phyloP scores from a whole-genome alignment of 2,888 invertebrate genomes.

The Laspeyria flexula region DNA sequence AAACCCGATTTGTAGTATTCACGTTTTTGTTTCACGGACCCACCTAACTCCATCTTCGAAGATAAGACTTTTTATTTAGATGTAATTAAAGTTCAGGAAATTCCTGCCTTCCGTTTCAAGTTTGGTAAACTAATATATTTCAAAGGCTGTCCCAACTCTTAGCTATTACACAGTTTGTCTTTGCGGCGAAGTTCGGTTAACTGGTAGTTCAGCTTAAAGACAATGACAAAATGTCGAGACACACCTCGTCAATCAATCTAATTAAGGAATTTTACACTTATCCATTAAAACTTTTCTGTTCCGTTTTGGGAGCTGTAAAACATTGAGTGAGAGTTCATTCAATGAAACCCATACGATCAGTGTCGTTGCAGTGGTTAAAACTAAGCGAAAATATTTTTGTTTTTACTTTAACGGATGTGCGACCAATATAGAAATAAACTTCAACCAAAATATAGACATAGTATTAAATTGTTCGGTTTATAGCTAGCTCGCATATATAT shows the following conservation, averaged over 20 bases:
- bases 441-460: not conserved
- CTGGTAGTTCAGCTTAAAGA: slow-evolving; percentile 42
- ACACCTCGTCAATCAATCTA: slow-evolving; percentile 68
- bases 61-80: slow-evolving; percentile 20
- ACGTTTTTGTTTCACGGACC: slow-evolving; percentile 44
- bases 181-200: slow-evolving; percentile 35
- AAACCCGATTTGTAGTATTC: slow-evolving; percentile 67
- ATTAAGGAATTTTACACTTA: slow-evolving; percentile 67
- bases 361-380: not conserved
- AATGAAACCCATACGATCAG: not conserved
- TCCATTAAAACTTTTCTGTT: slow-evolving; percentile 69
- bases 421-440: slow-evolving; percentile 8
- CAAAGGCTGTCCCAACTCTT: slow-evolving; percentile 27
- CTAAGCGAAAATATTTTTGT: too few relatives aligned
- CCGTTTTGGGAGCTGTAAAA: slow-evolving; percentile 47
- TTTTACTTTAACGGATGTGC: slow-evolving; percentile 4
- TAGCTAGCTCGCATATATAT: not conserved
- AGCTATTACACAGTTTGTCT: slow-evolving; percentile 37
- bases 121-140: slow-evolving; percentile 43
- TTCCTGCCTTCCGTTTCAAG: slow-evolving; percentile 24
- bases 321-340: not conserved
- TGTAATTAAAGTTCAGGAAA: slow-evolving; percentile 31
- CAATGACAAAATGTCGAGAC: slow-evolving; percentile 54
- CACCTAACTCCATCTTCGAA: slow-evolving; percentile 3
- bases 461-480: not conserved